Base-by-base conservation (phyloP, 2,113 vertebrate species). In the Aptenodytes forsteri region DNA sequence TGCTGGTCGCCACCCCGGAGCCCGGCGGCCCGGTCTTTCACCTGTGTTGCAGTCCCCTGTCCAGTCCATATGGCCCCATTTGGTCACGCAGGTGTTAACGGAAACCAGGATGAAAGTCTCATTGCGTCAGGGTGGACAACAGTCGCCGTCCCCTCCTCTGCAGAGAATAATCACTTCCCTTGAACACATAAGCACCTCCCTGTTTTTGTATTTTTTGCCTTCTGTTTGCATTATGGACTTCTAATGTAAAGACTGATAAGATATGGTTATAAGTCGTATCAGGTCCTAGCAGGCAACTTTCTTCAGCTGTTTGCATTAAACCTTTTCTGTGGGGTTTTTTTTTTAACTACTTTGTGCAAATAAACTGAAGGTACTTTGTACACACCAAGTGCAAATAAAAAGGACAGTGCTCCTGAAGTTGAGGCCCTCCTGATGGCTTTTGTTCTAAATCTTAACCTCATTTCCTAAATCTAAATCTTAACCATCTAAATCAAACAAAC, bases 11-110 rank as follows among this genome's bases (percentile, higher is more conserved):
- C 12, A 42, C 4, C 18, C 49, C 26, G 38, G 20, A 44, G 34
- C 15, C 46, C 2, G 3, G 27, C 5, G 6, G 55, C 11, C 70
- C 38, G 30, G 15, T 6, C 17, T 32, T 26, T 19, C 44, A 19
- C 11, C 29, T 11, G 11, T 40, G 25, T 40, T 55, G 14, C 40
- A 20, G 47, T 56, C 19, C 21, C 13, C 47, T 1, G 5, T 25
- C 49, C 44, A 65, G 50, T 12, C 50, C 18, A 6, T 3, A 4
- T 0, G 2, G 32, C 18, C 32, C 5, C 11, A 5, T 30, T 47
- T 72, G 32, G 20, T 46, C 77, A 64, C 2, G 0, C 3, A 46
- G 54, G n/a, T 20, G 49, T 34, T 26, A 12, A 66, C 42, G 18
- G 55, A 72, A 89, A 76, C 16, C 23, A 30, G 49, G 21, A 16